Percentiles rank a stretch among this genome's conserved stretches.
These are phyloP conservation scores for Phorcus lineatus DNA, from an alignment of 2,888 invertebrate genomes.

Conservation along the genomic window DNA sequence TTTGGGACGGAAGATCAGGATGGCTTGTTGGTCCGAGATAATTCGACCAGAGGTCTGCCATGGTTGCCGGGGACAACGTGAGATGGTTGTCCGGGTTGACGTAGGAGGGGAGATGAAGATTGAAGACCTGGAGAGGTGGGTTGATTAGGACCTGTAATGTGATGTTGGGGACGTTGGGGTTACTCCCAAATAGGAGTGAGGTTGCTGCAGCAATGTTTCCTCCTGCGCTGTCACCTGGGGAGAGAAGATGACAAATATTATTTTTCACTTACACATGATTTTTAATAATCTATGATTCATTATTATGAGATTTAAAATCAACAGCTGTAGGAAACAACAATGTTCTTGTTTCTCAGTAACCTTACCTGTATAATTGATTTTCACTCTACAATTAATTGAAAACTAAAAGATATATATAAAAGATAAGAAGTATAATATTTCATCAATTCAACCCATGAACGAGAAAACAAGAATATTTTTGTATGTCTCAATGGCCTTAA, in stretches of 20 bases:
- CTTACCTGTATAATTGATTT: too few species aligned
- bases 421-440: too few species aligned
- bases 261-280: too few species aligned
- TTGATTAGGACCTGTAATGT: slow-evolving; percentile 46
- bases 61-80: slow-evolving; percentile 32
- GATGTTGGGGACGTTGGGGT: slow-evolving; percentile 28
- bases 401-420: too few species aligned
- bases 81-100: slow-evolving; percentile 37
- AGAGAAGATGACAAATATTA: neutral
- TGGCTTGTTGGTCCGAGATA: slow-evolving; percentile 32
- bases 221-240: slow-evolving; percentile 59
- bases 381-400: too few species aligned
- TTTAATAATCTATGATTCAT: too few species aligned
- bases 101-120: slow-evolving; percentile 65
- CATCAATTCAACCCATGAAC: too few species aligned
- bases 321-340: too few species aligned
- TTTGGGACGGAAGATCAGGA: neutral
- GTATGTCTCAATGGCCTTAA: too few species aligned
- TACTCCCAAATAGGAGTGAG: slow-evolving; percentile 41
- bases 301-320: too few species aligned
- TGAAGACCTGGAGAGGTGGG: slow-evolving; percentile 59
- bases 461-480: too few species aligned
- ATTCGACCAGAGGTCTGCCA: slow-evolving; percentile 43
- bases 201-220: slow-evolving; percentile 60
- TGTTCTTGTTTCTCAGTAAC: too few species aligned